Evolutionary conservation across 1,140 invertebrate species (phyloP).

Genomic region (Pseudomyrmex concolor): DNA sequence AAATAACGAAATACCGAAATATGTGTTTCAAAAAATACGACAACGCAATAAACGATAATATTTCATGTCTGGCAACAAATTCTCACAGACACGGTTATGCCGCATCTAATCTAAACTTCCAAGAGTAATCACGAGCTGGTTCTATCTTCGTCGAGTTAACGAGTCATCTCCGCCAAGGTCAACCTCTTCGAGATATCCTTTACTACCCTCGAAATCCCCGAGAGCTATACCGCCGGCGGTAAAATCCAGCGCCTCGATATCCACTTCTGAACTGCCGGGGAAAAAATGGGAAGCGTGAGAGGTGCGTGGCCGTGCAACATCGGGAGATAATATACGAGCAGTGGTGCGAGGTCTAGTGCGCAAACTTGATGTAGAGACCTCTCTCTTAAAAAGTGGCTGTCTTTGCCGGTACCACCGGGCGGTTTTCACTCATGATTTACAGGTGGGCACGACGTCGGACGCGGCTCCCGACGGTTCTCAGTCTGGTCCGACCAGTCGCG

Average conservation of each 20-base stretch:
- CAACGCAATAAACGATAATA: neutral
- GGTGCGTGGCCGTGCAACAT: constrained; percentile 51
- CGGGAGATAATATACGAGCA: constrained; percentile 58
- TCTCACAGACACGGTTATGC: neutral
- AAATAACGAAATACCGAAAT: no score
- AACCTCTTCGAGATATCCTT: constrained; percentile 23
- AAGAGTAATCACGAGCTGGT: constrained; percentile 10
- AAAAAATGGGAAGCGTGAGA: constrained; percentile 41
- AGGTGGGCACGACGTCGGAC: constrained; percentile 52
- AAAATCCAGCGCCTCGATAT: constrained; percentile 53
- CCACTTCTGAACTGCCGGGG: constrained; percentile 43
- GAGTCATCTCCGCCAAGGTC: constrained; percentile 26
- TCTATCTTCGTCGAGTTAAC: constrained; percentile 27
- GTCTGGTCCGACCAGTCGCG: constrained; percentile 18
- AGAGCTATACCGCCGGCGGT: constrained; percentile 41
- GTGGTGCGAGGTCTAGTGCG: constrained; percentile 42
- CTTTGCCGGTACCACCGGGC: constrained; percentile 59
- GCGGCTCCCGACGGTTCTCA: constrained; percentile 19
- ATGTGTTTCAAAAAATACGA: neutral
- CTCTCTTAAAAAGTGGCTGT: constrained; percentile 74
- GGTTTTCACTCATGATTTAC: constrained; percentile 71
- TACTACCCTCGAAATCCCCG: constrained; percentile 45
- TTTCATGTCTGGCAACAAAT: neutral
- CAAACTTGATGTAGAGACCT: constrained; percentile 72
- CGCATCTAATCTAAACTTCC: neutral